These are phyloP conservation scores for Argyresthia goedartella DNA, from an alignment of 2,888 invertebrate species.

Conservation along the genomic window DNA sequence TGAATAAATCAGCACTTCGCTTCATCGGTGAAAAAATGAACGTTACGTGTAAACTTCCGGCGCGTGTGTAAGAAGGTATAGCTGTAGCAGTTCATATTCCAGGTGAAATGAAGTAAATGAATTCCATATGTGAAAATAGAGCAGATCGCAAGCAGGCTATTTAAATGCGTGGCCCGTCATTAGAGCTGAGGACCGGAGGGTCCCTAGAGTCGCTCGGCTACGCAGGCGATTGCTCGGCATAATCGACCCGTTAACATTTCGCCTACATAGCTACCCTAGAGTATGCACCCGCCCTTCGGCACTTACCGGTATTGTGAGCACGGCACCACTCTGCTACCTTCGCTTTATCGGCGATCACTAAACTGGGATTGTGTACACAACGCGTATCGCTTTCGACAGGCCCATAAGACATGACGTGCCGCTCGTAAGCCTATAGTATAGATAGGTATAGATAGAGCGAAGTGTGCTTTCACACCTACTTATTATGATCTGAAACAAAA, in stretches of 20 bases:
- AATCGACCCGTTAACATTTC: constrained; percentile 60
- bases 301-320: neutral
- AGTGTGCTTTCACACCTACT: too few relatives aligned
- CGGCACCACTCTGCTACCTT: neutral
- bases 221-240: constrained; percentile 50
- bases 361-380: neutral
- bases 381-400: neutral
- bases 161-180: constrained; percentile 66
- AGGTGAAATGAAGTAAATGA: constrained; percentile 29
- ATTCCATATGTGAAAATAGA: constrained; percentile 32
- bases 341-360: neutral
- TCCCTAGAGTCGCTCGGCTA: constrained; percentile 32
- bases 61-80: constrained; percentile 4
- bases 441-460: too few relatives aligned
- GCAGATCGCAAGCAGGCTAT: constrained; percentile 49
- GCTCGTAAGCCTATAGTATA: too few relatives aligned
- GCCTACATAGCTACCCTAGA: constrained; percentile 14
- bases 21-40: neutral
- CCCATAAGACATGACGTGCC: neutral
- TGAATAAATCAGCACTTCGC: constrained; percentile 25
- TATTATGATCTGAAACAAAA: too few relatives aligned
- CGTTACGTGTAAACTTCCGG: constrained; percentile 3
- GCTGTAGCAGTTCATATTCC: constrained; percentile 19
- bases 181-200: constrained; percentile 34
- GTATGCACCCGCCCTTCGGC: neutral